phyloP scores from a whole-genome alignment of 2,797 vertebrate genomes.

The Poecilia velifera region DNA sequence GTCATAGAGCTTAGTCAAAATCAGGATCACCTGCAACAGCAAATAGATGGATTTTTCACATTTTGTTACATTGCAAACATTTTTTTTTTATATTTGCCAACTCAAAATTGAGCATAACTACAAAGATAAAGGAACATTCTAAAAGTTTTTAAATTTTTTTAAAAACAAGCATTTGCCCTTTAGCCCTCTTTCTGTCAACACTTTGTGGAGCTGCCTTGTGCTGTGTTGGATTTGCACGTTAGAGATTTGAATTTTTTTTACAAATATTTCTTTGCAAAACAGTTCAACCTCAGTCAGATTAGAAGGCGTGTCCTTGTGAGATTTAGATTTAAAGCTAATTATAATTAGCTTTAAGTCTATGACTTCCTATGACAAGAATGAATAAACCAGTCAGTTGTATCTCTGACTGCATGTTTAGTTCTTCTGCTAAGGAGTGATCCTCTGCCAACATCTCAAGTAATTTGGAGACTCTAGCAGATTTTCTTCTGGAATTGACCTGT shows the following conservation, averaged over 20 bases:
- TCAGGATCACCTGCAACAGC: constrained; percentile 92
- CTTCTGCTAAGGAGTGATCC: background rate
- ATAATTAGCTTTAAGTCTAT: background rate
- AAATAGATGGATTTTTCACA: constrained; percentile 46
- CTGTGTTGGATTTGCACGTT: background rate
- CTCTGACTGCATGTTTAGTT: background rate
- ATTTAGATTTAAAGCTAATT: no score
- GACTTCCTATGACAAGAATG: background rate
- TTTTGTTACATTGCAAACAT: background rate
- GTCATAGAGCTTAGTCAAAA: constrained; percentile 97
- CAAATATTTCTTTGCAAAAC: background rate
- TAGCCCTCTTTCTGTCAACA: background rate
- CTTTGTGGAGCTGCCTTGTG: background rate
- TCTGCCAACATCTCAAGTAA: background rate
- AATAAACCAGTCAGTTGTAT: background rate
- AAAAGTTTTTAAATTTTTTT: background rate
- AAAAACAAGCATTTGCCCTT: background rate
- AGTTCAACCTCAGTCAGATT: background rate
- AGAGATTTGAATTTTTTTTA: background rate
- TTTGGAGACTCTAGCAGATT: background rate
- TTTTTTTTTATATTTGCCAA: background rate
- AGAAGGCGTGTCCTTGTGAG: background rate
- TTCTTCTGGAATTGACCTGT: background rate
- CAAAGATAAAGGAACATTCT: background rate
- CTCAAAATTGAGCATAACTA: background rate